These are phyloP conservation scores for Hyles euphorbiae DNA, from an alignment of 1,140 invertebrate species.

Conservation along the genomic window DNA sequence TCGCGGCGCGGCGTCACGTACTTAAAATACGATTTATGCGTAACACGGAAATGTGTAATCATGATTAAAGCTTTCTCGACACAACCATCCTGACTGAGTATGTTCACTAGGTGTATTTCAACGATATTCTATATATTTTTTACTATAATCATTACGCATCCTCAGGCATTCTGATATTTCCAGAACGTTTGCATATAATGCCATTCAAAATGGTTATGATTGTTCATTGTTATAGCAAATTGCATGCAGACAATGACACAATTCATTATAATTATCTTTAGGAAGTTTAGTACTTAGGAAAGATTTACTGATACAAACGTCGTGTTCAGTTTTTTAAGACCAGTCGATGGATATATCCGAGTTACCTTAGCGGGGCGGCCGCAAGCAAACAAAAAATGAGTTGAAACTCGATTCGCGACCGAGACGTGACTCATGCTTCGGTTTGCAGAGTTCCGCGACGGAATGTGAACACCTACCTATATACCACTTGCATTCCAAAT, in stretches of 20 bases:
- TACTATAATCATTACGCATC: no score
- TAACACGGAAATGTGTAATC: no score
- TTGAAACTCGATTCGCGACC: conserved; percentile 9
- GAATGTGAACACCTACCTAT: background rate
- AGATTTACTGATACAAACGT: conserved; percentile 4
- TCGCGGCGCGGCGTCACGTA: no score
- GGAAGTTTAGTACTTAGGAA: conserved; percentile 13
- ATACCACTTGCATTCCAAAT: background rate
- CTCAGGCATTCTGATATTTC: no score
- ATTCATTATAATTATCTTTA: conserved; percentile 17
- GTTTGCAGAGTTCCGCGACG: conserved; percentile 10
- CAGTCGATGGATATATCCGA: conserved; percentile 5
- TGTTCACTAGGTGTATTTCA: no score
- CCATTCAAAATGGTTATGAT: conserved; percentile 26
- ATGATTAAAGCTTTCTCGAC: no score
- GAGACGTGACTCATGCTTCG: conserved; percentile 13
- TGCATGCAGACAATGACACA: conserved; percentile 33
- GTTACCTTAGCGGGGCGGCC: background rate
- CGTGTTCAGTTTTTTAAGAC: conserved; percentile 5
- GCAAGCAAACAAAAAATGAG: conserved; percentile 9
- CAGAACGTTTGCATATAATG: background rate
- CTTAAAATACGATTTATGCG: no score
- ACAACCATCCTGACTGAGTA: no score
- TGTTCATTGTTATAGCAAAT: conserved; percentile 33
- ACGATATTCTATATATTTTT: no score